phyloP scores from a whole-genome alignment of 2,888 invertebrate genomes.

The Drosophila melanocephala region DNA sequence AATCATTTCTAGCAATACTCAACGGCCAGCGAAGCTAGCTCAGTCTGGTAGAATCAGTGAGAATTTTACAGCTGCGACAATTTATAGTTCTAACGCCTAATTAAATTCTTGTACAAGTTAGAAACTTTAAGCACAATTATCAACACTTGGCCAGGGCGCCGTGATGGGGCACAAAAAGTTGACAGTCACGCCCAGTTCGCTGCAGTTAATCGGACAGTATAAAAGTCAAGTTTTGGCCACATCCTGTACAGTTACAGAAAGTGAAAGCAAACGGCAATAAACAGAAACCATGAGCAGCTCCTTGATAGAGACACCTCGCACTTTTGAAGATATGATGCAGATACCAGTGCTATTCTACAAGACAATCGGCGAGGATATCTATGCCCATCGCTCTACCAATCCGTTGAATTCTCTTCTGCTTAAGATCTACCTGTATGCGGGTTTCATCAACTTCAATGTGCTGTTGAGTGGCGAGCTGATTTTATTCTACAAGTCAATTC shows the following conservation, averaged over 20 bases:
- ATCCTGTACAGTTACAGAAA: constrained; percentile 20
- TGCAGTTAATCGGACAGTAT: constrained; percentile 21
- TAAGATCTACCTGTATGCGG: constrained; percentile 62
- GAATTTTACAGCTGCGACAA: constrained; percentile 51
- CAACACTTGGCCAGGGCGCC: constrained; percentile 61
- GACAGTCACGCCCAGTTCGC: constrained; percentile 45
- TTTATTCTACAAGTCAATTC: constrained; percentile 70
- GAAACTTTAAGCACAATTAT: constrained; percentile 73
- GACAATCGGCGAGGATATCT: constrained; percentile 77
- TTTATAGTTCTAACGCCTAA: constrained; percentile 54
- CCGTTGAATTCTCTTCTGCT: constrained; percentile 37
- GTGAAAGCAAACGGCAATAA: background rate
- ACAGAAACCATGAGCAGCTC: constrained; percentile 36
- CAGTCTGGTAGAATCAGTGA: constrained; percentile 16
- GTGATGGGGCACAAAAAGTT: constrained; percentile 70
- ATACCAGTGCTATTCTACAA: constrained; percentile 72
- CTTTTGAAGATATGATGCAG: constrained; percentile 66
- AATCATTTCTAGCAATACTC: constrained; percentile 24
- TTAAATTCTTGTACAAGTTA: constrained; percentile 45
- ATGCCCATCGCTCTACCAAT: constrained; percentile 66
- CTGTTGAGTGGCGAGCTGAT: constrained; percentile 73
- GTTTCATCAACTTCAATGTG: constrained; percentile 74
- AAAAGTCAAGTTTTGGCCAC: constrained; percentile 30
- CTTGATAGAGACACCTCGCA: constrained; percentile 23
- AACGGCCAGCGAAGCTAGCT: constrained; percentile 31